Evolutionary conservation across 2,888 invertebrate genomes (phyloP).

Genomic region (Cylloceria caligata): DNA sequence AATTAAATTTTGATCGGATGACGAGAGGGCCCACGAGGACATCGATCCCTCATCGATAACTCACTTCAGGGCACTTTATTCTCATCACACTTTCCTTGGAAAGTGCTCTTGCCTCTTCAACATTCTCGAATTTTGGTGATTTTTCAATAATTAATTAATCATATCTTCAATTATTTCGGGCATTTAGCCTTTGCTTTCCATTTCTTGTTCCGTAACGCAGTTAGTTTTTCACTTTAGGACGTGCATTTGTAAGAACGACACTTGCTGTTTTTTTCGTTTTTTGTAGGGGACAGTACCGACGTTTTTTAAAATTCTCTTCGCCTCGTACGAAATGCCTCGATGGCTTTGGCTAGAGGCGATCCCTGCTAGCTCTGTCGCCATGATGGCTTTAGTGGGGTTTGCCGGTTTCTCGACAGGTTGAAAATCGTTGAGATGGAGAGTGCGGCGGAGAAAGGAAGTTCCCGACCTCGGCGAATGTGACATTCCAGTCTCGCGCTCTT

Average conservation of each 20-base stretch:
- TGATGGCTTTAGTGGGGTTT: slow-evolving; percentile 37
- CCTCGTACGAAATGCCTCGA: slow-evolving; percentile 42
- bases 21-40: slow-evolving; percentile 16
- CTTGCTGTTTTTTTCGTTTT: slow-evolving; percentile 6
- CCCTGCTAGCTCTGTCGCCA: slow-evolving; percentile 20
- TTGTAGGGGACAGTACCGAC: slow-evolving; percentile 39
- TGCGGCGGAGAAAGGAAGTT: slow-evolving; percentile 54
- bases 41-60: slow-evolving; percentile 53
- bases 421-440: slow-evolving; percentile 53
- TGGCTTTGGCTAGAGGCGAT: slow-evolving; percentile 19
- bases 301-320: slow-evolving; percentile 51
- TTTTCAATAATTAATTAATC: not conserved
- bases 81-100: not conserved
- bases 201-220: not conserved
- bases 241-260: not conserved
- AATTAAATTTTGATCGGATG: slow-evolving; percentile 42
- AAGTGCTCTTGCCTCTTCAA: not conserved
- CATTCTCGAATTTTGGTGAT: too few species aligned
- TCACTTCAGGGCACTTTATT: slow-evolving; percentile 23
- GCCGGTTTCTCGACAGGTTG: slow-evolving; percentile 33
- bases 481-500: slow-evolving; percentile 61
- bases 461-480: slow-evolving; percentile 65
- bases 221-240: not conserved
- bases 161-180: not conserved
- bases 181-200: not conserved